Evolutionary conservation across 2,797 vertebrate species (phyloP).

Genomic region (Helicolenus hilgendorfi): DNA sequence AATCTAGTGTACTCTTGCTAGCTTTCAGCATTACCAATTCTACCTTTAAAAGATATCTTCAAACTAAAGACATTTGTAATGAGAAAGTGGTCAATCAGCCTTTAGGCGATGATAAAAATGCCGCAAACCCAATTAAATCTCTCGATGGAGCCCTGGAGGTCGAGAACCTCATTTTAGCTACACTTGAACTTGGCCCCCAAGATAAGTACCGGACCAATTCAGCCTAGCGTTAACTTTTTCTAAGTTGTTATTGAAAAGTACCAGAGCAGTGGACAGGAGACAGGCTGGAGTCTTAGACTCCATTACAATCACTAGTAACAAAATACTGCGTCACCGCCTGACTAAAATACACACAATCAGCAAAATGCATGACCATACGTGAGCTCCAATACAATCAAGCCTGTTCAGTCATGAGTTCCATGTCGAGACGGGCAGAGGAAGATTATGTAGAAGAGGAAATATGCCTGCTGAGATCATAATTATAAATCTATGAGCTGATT

Average conservation of each 20-base stretch:
- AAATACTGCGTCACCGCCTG: conserved; percentile 32
- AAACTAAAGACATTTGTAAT: background rate
- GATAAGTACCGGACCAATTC: conserved; percentile 1
- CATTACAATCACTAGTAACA: conserved; percentile 62
- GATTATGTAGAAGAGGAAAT: conserved; percentile 84
- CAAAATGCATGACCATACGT: conserved; percentile 58
- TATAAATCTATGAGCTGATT: conserved; percentile 90
- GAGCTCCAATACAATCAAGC: conserved; percentile 68
- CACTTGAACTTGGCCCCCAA: background rate
- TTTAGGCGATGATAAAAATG: background rate
- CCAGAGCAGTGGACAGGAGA: conserved; percentile 1
- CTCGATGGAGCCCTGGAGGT: background rate
- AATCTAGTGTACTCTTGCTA: background rate
- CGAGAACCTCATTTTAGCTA: conserved; percentile 11
- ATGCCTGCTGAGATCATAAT: conserved; percentile 88
- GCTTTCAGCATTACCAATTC: background rate
- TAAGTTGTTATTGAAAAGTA: conserved; percentile 10
- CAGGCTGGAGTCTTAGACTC: conserved; percentile 24
- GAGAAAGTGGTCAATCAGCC: background rate
- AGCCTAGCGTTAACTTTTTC: conserved; percentile 20
- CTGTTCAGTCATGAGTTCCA: conserved; percentile 70
- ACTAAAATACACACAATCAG: conserved; percentile 75
- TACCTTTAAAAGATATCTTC: background rate
- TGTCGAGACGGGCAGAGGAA: conserved; percentile 68
- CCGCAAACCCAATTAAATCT: background rate